Evolutionary conservation across 2,113 vertebrate genomes (phyloP).

Genomic region (Halcyon malimbica): DNA sequence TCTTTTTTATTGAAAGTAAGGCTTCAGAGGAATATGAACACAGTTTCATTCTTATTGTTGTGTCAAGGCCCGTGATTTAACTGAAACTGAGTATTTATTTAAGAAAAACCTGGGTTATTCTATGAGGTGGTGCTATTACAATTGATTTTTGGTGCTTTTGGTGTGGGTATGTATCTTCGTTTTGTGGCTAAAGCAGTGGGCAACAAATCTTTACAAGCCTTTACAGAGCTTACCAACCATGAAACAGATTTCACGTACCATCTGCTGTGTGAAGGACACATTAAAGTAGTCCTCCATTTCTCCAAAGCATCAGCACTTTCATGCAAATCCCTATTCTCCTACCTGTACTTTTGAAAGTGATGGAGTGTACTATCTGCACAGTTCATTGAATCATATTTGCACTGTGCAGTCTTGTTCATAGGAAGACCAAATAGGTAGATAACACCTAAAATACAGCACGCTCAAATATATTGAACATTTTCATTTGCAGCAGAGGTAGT

Average conservation of each 20-base stretch:
- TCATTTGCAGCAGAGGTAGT: neutral
- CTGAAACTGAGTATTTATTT: neutral
- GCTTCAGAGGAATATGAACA: neutral
- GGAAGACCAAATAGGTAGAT: neutral
- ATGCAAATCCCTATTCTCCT: constrained; percentile 26
- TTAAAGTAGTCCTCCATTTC: constrained; percentile 17
- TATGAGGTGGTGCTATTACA: neutral
- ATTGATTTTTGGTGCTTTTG: neutral
- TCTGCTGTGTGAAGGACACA: constrained; percentile 66
- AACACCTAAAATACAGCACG: neutral
- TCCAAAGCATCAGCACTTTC: constrained; percentile 44
- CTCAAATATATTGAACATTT: neutral
- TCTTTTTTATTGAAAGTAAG: neutral
- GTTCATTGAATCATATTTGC: neutral
- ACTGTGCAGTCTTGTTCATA: neutral
- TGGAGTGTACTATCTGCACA: constrained; percentile 12
- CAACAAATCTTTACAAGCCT: constrained; percentile 47
- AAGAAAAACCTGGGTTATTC: neutral
- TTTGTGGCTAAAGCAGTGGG: constrained; percentile 1
- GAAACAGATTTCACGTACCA: constrained; percentile 66
- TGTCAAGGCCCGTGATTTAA: neutral
- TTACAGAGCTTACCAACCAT: constrained; percentile 26
- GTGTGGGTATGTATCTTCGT: constrained; percentile 2
- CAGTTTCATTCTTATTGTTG: neutral
- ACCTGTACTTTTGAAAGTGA: constrained; percentile 41